Evolutionary conservation across 2,797 vertebrate genomes (phyloP).

Genomic region (Muraenolepis orangiensis): DNA sequence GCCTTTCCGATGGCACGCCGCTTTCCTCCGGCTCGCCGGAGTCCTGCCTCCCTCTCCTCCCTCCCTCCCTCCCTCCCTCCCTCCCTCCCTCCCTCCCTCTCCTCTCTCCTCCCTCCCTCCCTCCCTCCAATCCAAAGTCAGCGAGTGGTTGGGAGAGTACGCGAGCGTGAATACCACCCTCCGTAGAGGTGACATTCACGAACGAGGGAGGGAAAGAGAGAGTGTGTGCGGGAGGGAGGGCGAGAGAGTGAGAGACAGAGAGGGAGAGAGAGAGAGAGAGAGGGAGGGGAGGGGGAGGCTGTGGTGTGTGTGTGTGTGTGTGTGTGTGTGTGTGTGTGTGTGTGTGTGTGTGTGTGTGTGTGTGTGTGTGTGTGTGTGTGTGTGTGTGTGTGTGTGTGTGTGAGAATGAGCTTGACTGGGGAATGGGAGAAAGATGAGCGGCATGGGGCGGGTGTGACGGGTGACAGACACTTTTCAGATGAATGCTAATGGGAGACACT

Average conservation of each 20-base stretch:
- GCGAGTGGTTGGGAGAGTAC: constrained; percentile 64
- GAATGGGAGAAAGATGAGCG: constrained; percentile 37
- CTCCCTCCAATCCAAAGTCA: constrained; percentile 71
- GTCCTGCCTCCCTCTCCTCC: constrained; percentile 33
- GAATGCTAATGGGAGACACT: background rate
- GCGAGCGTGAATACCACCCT: constrained; percentile 72
- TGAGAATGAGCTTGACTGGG: constrained; percentile 34
- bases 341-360: too few relatives aligned
- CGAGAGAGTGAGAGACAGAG: background rate
- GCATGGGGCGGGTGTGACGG: background rate
- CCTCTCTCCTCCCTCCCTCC: constrained; percentile 24
- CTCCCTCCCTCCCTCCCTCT: constrained; percentile 45
- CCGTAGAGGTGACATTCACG: constrained; percentile 83
- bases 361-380: too few relatives aligned
- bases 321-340: too few relatives aligned
- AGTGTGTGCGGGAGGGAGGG: background rate
- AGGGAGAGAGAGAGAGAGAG: background rate
- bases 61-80: constrained; percentile 41
- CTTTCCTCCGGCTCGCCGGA: constrained; percentile 66
- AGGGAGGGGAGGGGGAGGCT: constrained; percentile 28
- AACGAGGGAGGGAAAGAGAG: constrained; percentile 55
- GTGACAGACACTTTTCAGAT: background rate
- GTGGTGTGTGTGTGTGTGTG: background rate
- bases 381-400: too few relatives aligned
- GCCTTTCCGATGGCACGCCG: constrained; percentile 72